A percentile compares a stretch with the other conserved stretches of the same genome.
Conservation (phyloP, 2,797 vertebrate genomes). For the Scleropages formosus region DNA sequence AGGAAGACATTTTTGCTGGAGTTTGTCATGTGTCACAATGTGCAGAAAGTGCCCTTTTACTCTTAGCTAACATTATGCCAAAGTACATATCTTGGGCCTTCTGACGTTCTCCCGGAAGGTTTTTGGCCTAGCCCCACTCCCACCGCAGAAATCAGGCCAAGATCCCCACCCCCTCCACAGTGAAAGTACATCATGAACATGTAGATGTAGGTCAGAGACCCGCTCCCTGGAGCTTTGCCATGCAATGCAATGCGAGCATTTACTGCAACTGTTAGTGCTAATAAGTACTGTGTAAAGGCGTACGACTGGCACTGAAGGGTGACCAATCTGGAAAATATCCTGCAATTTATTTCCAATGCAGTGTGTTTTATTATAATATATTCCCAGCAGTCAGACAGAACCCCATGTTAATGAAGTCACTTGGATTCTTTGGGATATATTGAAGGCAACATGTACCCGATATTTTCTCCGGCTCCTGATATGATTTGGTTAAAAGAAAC, state of each 20-base stretch:
- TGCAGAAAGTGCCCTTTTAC: background rate
- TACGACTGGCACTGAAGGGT: background rate
- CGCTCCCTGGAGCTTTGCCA: background rate
- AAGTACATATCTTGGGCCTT: background rate
- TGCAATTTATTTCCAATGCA: no score
- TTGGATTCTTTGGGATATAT: no score
- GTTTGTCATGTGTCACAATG: background rate
- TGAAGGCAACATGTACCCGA: no score
- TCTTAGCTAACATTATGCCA: no score
- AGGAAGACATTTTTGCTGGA: background rate
- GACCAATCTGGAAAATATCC: no score
- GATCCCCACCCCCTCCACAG: background rate
- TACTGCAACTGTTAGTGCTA: background rate
- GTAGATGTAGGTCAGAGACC: constrained; percentile 18
- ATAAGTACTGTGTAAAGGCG: constrained; percentile 13
- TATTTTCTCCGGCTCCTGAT: no score
- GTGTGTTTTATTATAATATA: no score
- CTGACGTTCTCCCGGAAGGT: background rate
- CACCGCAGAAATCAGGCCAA: constrained; percentile 11
- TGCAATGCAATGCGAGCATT: background rate
- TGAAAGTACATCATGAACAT: constrained; percentile 4
- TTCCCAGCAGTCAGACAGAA: no score
- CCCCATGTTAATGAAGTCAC: no score
- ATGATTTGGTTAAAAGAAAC: no score
- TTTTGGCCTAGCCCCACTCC: background rate